phyloP scores from a whole-genome alignment of 2,113 vertebrate species.

The Tachuris rubrigastra region DNA sequence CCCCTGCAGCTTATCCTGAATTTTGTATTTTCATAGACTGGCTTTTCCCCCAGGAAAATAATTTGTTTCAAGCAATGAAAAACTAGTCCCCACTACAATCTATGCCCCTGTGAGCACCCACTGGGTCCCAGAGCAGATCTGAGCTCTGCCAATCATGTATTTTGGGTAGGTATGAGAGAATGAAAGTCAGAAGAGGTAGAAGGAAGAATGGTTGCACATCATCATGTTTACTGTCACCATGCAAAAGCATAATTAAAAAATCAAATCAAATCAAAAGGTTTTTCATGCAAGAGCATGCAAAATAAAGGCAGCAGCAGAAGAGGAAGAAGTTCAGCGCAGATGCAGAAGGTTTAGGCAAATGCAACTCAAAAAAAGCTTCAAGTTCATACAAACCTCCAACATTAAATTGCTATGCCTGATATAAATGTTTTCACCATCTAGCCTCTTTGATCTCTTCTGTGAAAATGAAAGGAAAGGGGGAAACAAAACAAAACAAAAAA shows the following conservation, averaged over 20 bases:
- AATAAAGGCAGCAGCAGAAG: conserved; percentile 65
- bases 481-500: conserved; percentile 65
- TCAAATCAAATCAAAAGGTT: not conserved
- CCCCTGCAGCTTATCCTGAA: not conserved
- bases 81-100: not conserved
- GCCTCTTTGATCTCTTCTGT: conserved; percentile 99
- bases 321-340: conserved; percentile 62
- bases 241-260: conserved; percentile 65
- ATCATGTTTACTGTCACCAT: conserved; percentile 64
- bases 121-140: not conserved
- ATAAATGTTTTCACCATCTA: conserved; percentile 99
- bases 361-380: conserved; percentile 76
- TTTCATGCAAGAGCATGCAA: conserved; percentile 77
- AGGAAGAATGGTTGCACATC: conserved; percentile 49
- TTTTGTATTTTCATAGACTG: not conserved
- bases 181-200: conserved; percentile 70
- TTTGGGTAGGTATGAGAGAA: conserved; percentile 61
- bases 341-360: conserved; percentile 71
- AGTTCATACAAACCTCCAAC: conserved; percentile 99
- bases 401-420: conserved; percentile 99
- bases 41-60: not conserved
- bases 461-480: conserved; percentile 80
- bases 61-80: not conserved
- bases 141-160: conserved; percentile 79
- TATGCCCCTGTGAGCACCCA: not conserved